Evolutionary conservation across 2,797 vertebrate genomes (phyloP).

Genomic region (Halcyon chelicuti): DNA sequence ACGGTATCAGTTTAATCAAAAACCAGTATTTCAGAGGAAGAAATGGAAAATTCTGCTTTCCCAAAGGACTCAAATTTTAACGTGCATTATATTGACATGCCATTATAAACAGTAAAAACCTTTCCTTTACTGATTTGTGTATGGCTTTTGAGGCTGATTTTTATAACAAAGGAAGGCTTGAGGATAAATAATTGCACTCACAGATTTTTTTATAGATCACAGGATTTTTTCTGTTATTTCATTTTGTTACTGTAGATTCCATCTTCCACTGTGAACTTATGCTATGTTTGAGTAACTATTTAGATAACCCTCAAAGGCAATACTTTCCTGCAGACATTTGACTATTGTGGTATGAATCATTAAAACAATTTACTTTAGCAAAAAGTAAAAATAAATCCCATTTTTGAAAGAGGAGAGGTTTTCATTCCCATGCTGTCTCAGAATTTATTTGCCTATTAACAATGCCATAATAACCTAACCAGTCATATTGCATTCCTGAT

Average conservation of each 20-base stretch:
- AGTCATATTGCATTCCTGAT: not conserved
- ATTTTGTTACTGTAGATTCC: constrained; percentile 30
- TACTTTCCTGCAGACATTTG: constrained; percentile 14
- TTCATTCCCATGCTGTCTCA: constrained; percentile 21
- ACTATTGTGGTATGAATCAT: constrained; percentile 21
- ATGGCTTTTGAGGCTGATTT: not conserved
- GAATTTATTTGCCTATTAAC: constrained; percentile 59
- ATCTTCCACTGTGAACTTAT: constrained; percentile 36
- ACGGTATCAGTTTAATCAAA: not conserved
- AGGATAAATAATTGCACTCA: not conserved
- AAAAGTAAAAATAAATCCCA: constrained; percentile 4
- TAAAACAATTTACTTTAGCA: constrained; percentile 14
- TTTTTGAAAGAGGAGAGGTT: constrained; percentile 22
- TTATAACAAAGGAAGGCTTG: not conserved
- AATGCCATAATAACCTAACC: not conserved
- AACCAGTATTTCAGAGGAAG: not conserved
- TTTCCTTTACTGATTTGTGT: not conserved
- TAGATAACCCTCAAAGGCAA: constrained; percentile 59
- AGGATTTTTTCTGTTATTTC: not conserved
- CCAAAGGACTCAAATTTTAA: not conserved
- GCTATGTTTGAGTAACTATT: constrained; percentile 31
- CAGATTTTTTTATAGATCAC: not conserved
- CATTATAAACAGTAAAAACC: not conserved
- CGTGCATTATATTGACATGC: not conserved
- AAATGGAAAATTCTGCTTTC: not conserved